phyloP scores from a whole-genome alignment of 2,888 invertebrate genomes.

The Tetrapedia diversipes region DNA sequence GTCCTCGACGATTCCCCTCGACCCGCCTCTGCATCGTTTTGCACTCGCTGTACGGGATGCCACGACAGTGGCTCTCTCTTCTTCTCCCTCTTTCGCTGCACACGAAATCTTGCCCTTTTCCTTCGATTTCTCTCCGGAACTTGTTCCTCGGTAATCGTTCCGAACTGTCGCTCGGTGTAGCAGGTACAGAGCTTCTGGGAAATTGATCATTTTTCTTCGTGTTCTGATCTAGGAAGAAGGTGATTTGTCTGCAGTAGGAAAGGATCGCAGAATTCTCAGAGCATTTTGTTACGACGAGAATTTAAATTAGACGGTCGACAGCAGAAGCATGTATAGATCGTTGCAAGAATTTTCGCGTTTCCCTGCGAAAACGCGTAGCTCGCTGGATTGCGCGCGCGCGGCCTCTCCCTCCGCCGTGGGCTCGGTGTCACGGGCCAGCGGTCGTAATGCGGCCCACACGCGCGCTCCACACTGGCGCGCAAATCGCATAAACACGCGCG shows the following conservation, averaged over 20 bases:
- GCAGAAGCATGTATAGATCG: no score
- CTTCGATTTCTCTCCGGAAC: constrained; percentile 2
- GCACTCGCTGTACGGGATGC: constrained; percentile 53
- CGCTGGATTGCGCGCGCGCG: constrained; percentile 4
- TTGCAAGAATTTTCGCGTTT: background rate
- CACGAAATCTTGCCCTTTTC: constrained; percentile 14
- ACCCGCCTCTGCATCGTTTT: constrained; percentile 60
- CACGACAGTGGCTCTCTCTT: constrained; percentile 48
- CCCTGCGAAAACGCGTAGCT: background rate
- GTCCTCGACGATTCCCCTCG: constrained; percentile 59
- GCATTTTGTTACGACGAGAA: no score
- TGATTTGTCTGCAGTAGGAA: no score
- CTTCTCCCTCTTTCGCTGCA: constrained; percentile 19
- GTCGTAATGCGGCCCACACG: constrained; percentile 69
- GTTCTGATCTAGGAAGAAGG: no score
- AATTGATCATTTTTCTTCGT: background rate
- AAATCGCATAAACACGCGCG: constrained; percentile 71
- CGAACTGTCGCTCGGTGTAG: no score
- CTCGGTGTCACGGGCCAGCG: constrained; percentile 55
- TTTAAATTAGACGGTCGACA: no score
- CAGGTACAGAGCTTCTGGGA: no score
- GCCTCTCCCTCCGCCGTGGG: constrained; percentile 41
- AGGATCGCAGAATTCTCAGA: no score
- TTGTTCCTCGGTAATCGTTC: background rate
- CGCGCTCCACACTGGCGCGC: constrained; percentile 64